Conservation (phyloP, 2,888 invertebrate genomes). For the Caenorhabditis wallacei region DNA sequence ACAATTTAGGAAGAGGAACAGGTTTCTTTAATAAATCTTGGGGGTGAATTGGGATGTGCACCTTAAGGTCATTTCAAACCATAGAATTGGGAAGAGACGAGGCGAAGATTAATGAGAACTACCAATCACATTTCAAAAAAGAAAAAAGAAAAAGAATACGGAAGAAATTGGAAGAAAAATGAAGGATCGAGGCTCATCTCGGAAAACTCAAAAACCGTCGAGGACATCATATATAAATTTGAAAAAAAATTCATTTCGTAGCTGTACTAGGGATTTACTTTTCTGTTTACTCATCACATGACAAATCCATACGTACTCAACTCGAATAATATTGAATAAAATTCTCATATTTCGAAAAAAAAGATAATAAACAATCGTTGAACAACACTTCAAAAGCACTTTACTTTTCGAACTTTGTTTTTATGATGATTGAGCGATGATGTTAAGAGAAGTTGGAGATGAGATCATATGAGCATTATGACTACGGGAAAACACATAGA, state of each 20-base stretch:
- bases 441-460: neutral
- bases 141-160: too few species aligned
- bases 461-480: constrained; percentile 9
- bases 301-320: constrained; percentile 37
- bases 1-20: neutral
- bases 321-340: constrained; percentile 35
- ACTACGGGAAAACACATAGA: too few species aligned
- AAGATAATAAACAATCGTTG: constrained; percentile 17
- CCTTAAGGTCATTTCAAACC: constrained; percentile 9
- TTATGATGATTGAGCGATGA: constrained; percentile 22
- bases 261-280: constrained; percentile 18
- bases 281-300: constrained; percentile 51
- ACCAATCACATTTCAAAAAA: constrained; percentile 29
- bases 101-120: constrained; percentile 22
- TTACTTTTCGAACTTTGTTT: constrained; percentile 48
- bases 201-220: neutral
- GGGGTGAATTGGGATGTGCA: neutral
- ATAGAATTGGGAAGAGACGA: constrained; percentile 5
- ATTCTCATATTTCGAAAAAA: constrained; percentile 34
- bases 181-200: neutral
- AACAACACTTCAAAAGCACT: constrained; percentile 55
- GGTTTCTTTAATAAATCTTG: neutral
- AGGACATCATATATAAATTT: constrained; percentile 12
- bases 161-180: constrained; percentile 3
- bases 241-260: constrained; percentile 34